Evolutionary conservation across 2,113 vertebrate genomes (phyloP).

Genomic region (Porphyrio hochstetteri): DNA sequence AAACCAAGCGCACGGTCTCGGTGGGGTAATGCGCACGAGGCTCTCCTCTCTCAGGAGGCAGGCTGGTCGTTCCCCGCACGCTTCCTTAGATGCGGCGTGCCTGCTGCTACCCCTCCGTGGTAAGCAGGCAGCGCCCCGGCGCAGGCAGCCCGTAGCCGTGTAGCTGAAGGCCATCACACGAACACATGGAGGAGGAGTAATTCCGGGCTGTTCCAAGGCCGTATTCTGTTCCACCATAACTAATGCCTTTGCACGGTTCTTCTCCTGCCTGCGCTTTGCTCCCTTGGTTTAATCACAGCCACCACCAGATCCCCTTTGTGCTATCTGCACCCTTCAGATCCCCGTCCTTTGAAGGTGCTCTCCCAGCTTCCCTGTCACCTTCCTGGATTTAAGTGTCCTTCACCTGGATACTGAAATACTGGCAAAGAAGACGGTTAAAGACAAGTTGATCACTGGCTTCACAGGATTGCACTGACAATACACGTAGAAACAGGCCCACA

Average conservation of each 20-base stretch:
- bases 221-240: rapidly evolving
- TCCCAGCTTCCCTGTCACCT: not conserved
- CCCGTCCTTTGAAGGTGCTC: no score
- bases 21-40: no score
- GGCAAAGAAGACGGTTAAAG: not conserved
- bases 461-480: not conserved
- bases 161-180: rapidly evolving
- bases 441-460: not conserved
- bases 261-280: not conserved
- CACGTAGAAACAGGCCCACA: not conserved
- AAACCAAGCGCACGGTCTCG: rapidly evolving
- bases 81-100: rapidly evolving
- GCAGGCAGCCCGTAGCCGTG: rapidly evolving
- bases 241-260: not conserved
- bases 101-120: rapidly evolving
- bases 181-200: rapidly evolving
- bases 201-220: not conserved
- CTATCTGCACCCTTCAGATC: rapidly evolving
- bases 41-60: no score
- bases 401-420: not conserved
- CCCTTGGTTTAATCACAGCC: no score
- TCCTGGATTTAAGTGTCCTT: not conserved
- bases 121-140: no score
- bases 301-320: rapidly evolving
- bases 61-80: not conserved